These are phyloP conservation scores for Zaprionus inermis DNA, from an alignment of 1,140 invertebrate species.

Conservation along the genomic window DNA sequence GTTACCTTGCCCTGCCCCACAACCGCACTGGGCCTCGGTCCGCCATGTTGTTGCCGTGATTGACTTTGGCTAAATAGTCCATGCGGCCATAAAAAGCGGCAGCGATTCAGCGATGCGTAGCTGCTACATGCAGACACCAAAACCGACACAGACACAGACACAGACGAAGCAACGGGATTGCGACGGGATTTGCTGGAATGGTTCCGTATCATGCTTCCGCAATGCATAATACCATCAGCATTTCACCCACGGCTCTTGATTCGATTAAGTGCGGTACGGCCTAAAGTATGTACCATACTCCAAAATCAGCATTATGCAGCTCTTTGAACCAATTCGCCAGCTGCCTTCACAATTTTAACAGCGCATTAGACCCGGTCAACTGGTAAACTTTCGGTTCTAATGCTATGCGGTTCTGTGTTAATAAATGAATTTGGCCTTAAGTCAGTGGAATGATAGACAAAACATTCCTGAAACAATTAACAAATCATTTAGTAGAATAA, in stretches of 20 bases:
- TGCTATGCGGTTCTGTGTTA: background rate
- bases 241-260: conserved; percentile 3
- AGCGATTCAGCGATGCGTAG: conserved; percentile 23
- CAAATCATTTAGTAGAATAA: too few species aligned
- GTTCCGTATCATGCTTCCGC: conserved; percentile 30
- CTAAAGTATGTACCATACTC: conserved; percentile 5
- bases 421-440: background rate
- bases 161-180: background rate
- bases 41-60: conserved; percentile 37
- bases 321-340: background rate
- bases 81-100: conserved; percentile 28
- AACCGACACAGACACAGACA: conserved; percentile 5
- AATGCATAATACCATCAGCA: conserved; percentile 22
- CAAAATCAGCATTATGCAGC: conserved; percentile 16
- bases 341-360: background rate
- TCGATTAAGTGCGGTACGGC: conserved; percentile 29
- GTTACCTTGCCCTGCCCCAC: background rate
- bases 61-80: conserved; percentile 59
- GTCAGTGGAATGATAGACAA: background rate
- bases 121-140: conserved; percentile 19
- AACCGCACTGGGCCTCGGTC: background rate
- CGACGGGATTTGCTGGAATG: conserved; percentile 12
- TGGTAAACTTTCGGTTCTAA: background rate
- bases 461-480: background rate
- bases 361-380: background rate